Conservation (phyloP, 1,140 invertebrate species). For the Heliconius eleuchia region DNA sequence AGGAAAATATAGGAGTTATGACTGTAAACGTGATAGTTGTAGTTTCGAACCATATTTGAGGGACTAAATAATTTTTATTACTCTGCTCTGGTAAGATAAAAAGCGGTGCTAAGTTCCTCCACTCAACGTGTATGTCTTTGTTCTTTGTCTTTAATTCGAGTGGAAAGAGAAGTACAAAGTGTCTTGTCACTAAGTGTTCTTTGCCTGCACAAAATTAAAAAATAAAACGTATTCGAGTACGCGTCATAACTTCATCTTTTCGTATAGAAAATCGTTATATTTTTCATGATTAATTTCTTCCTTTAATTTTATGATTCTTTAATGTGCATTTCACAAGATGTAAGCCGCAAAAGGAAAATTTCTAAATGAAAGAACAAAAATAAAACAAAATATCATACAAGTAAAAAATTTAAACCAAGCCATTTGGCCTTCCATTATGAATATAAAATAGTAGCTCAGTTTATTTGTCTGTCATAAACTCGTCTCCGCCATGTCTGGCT, state of each 20-base stretch:
- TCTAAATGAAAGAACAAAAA: too few species aligned
- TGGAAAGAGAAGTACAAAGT: not conserved
- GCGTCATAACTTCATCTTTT: too few species aligned
- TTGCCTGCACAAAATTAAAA: too few species aligned
- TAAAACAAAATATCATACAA: too few species aligned
- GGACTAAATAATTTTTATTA: not conserved
- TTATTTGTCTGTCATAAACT: slow-evolving; percentile 6
- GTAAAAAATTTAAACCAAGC: not conserved
- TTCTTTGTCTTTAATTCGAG: not conserved
- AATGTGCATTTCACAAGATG: too few species aligned
- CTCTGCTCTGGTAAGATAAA: not conserved
- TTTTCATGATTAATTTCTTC: too few species aligned
- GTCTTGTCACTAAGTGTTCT: not conserved
- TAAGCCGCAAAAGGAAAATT: too few species aligned
- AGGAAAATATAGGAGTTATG: too few species aligned
- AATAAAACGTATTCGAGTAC: too few species aligned
- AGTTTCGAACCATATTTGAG: not conserved
- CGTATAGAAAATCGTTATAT: too few species aligned
- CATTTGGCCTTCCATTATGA: not conserved
- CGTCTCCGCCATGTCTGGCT: slow-evolving; percentile 4
- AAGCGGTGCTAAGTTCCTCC: not conserved
- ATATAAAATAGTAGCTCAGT: slow-evolving; percentile 3
- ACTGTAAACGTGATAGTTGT: too few species aligned
- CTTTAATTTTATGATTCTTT: too few species aligned
- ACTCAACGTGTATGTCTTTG: not conserved